Evolutionary conservation across 2,113 vertebrate species (phyloP), one percentile per base, ranked within the genome.

Genomic region (Arothron firmamentum): DNA sequence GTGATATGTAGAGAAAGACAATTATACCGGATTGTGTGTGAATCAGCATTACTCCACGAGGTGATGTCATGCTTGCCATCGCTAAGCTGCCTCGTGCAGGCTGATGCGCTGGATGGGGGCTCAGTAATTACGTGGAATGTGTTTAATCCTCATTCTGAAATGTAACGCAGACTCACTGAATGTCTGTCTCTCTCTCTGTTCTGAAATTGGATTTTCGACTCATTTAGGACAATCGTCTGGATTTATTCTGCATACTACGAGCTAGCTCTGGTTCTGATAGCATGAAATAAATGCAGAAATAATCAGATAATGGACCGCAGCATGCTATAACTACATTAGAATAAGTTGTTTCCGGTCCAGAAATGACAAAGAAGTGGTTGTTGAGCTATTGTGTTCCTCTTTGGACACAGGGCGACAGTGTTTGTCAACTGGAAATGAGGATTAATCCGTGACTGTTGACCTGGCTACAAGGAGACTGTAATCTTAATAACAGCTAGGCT

Each of bases 11-110:
- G 55, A 60, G 47, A 72, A 81, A 89, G 80, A 79, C 69, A 82
- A 85, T 92, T 91, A 90, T 87, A 85, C 85, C 85, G 90, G 61
- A 65, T 51, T 83, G 73, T 75, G 80, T 82, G 76, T 92, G 90
- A 92, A 85, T 92, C 91, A 91, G 88, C 90, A 88, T 77, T 80
- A 71, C 85, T 84, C 85, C 74, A 72, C 78, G 54, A 57, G 65
- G 81, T 93, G 90, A 92, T 84, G 79, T 92, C 90, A 92, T 83
- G 58, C 61, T 42, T 65, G 65, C 62, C 81, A 78, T 67, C 53
- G 46, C 46, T 71, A 67, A 80, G 41, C 49, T 51, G 45, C 65
- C 59, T 60, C 34, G 34, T 11, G 14, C 6, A 2, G 56, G 52
- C 62, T 72, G 31, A 72, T 63, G 47, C 64, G 75, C 69, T 68